Conservation (phyloP, 2,113 vertebrate genomes). For the Ictalurus punctatus region DNA sequence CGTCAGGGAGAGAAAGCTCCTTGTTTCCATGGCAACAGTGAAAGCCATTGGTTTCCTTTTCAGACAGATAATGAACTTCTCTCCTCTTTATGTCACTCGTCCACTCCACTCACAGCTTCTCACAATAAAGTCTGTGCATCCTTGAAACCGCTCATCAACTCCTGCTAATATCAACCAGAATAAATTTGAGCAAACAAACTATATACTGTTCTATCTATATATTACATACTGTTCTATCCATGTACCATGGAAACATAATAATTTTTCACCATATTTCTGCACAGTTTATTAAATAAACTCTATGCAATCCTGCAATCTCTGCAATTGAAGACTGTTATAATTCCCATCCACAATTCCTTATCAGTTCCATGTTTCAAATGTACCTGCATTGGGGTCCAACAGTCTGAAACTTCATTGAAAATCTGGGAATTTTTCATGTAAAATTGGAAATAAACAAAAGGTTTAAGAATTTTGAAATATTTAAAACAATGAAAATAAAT, state of each 20-base stretch:
- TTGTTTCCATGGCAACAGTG: constrained; percentile 75
- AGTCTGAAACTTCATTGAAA: not conserved
- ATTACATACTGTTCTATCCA: not conserved
- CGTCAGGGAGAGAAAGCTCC: constrained; percentile 72
- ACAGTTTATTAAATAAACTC: not conserved
- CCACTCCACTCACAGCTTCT: constrained; percentile 73
- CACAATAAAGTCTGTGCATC: constrained; percentile 72
- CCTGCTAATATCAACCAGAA: constrained; percentile 39
- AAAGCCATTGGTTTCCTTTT: constrained; percentile 82
- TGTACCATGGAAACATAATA: not conserved
- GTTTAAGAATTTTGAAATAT: not conserved
- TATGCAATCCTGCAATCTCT: not conserved
- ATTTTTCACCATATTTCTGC: not conserved
- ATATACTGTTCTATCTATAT: not conserved
- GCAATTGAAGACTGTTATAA: not conserved
- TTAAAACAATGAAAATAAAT: not conserved
- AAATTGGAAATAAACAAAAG: not conserved
- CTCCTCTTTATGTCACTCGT: constrained; percentile 77
- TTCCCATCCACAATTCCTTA: not conserved
- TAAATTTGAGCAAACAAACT: constrained; percentile 1
- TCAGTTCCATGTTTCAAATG: not conserved
- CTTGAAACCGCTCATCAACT: constrained; percentile 74
- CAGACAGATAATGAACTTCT: constrained; percentile 81
- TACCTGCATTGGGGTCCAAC: not conserved
- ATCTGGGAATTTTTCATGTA: not conserved